A percentile compares a stretch with the other conserved stretches of the same genome.
Conservation (phyloP, 2,797 vertebrate genomes). For the Varecia variegata region DNA sequence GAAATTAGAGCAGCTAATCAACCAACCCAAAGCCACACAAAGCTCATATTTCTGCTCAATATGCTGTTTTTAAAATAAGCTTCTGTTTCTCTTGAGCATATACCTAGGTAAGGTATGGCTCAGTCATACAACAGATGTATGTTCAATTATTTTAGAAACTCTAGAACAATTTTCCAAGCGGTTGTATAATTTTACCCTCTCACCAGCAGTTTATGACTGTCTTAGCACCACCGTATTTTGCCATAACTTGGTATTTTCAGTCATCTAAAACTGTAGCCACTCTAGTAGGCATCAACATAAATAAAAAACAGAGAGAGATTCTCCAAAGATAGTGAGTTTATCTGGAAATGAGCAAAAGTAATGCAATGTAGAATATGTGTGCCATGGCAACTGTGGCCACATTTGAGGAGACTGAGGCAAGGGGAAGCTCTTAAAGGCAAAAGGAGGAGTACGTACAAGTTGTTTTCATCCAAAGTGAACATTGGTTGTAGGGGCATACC, state of each 20-base stretch:
- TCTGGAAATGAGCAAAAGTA: background rate
- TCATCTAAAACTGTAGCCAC: background rate
- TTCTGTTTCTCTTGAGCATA: background rate
- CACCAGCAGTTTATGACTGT: background rate
- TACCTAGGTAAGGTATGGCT: background rate
- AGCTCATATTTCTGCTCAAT: background rate
- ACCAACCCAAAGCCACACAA: background rate
- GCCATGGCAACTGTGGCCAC: background rate
- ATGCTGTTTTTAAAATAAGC: background rate
- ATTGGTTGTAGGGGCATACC: background rate
- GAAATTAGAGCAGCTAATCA: background rate
- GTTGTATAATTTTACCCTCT: background rate
- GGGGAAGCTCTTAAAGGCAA: background rate
- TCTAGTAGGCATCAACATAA: background rate
- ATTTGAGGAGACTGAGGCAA: background rate
- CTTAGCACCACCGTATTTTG: background rate
- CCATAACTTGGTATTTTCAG: background rate
- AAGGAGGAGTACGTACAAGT: background rate
- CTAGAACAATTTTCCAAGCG: background rate
- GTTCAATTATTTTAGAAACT: slow-evolving; percentile 12
- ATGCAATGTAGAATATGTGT: background rate
- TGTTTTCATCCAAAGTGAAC: background rate
- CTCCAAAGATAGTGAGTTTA: background rate
- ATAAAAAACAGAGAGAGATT: background rate
- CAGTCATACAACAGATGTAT: background rate